phyloP scores from a whole-genome alignment of 2,113 vertebrate genomes.

The Daboia siamensis region DNA sequence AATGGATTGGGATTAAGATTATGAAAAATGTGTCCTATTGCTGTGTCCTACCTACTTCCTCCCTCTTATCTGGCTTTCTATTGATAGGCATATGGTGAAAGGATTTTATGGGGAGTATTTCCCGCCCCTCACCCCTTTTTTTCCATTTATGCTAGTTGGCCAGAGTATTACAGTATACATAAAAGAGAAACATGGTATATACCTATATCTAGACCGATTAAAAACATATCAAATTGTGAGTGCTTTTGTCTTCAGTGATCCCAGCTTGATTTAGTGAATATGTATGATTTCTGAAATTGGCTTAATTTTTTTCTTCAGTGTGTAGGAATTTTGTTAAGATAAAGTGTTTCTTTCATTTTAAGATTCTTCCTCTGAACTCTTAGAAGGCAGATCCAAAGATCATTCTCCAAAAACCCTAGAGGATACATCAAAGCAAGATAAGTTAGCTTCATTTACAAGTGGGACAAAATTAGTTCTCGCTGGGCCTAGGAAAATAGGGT shows the following conservation, averaged over 20 bases:
- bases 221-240: not conserved
- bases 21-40: not conserved
- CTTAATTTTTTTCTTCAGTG: constrained; percentile 16
- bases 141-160: not conserved
- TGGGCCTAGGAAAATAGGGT: constrained; percentile 79
- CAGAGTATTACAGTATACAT: not conserved
- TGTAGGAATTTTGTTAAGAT: not conserved
- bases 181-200: not conserved
- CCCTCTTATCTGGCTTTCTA: not conserved
- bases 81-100: not conserved
- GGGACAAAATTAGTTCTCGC: constrained; percentile 64
- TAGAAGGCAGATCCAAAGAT: constrained; percentile 56
- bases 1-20: not conserved
- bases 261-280: not conserved
- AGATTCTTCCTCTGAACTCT: constrained; percentile 34
- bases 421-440: constrained; percentile 54
- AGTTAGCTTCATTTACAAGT: constrained; percentile 62
- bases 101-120: not conserved
- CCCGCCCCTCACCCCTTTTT: no score
- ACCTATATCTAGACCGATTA: not conserved
- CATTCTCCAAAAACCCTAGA: constrained; percentile 34
- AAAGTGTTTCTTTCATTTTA: constrained; percentile 9
- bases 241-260: not conserved
- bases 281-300: not conserved
- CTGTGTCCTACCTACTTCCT: not conserved